phyloP scores from a whole-genome alignment of 2,797 vertebrate genomes.

The Cuniculus paca region DNA sequence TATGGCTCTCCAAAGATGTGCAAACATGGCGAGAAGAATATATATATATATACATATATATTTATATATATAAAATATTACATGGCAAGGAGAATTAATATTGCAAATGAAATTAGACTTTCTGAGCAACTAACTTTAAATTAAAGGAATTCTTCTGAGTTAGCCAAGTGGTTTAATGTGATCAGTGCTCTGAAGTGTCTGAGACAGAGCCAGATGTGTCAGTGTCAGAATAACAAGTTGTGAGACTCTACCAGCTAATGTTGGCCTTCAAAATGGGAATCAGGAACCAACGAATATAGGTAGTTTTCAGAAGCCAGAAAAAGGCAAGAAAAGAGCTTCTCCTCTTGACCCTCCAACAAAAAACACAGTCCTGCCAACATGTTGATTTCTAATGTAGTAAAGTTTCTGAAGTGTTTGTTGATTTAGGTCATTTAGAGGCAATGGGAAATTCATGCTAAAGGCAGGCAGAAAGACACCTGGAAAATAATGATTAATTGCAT shows the following conservation, averaged over 20 bases:
- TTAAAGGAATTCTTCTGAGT: neutral
- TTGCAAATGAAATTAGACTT: neutral
- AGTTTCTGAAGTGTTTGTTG: neutral
- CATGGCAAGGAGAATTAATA: neutral
- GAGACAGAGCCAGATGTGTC: neutral
- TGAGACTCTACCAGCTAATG: neutral
- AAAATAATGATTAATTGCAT: neutral
- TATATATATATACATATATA: too few relatives aligned
- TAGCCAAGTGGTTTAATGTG: neutral
- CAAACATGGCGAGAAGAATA: neutral
- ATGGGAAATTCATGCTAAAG: neutral
- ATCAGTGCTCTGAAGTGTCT: neutral
- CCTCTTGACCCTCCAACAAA: neutral
- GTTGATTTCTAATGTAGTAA: neutral
- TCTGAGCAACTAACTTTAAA: neutral
- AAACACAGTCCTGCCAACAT: neutral
- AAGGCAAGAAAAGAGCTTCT: neutral
- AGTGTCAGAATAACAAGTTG: neutral
- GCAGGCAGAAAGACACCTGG: neutral
- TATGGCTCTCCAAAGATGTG: neutral
- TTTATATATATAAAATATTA: too few relatives aligned
- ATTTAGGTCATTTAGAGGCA: neutral
- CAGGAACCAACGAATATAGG: neutral
- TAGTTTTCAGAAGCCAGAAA: neutral
- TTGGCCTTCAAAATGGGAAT: neutral